Evolutionary conservation across 2,888 invertebrate genomes (phyloP).

Genomic region (Hydrotaea cyrtoneurina): DNA sequence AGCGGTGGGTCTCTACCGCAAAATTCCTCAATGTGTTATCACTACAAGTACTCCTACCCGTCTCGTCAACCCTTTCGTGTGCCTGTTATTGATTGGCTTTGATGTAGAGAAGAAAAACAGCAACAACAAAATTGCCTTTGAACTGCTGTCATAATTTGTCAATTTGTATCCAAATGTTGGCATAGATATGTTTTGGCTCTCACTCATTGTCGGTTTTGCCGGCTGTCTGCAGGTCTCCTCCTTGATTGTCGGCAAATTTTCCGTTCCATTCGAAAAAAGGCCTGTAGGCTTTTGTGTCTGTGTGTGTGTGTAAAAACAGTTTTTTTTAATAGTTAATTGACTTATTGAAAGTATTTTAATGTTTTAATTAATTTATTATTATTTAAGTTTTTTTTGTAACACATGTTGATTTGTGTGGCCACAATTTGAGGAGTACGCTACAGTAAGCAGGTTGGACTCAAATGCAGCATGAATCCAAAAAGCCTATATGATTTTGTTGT

Average conservation of each 20-base stretch:
- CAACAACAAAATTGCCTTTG: background rate
- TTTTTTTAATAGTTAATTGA: background rate
- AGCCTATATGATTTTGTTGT: no score
- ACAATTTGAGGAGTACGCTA: no score
- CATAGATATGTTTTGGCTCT: background rate
- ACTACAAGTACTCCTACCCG: background rate
- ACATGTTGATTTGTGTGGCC: background rate
- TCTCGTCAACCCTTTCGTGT: background rate
- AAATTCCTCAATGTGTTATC: constrained; percentile 4
- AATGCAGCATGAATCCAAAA: no score
- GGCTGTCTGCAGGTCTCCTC: background rate
- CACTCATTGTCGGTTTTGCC: background rate
- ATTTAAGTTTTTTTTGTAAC: background rate
- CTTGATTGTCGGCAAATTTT: background rate
- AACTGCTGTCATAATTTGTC: constrained; percentile 72
- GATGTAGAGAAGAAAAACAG: background rate
- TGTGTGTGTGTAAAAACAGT: background rate
- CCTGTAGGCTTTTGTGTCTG: background rate
- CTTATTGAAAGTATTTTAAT: constrained; percentile 41
- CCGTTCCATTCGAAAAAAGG: background rate
- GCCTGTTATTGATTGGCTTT: constrained; percentile 38
- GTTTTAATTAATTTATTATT: constrained; percentile 37
- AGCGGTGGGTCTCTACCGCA: constrained; percentile 70
- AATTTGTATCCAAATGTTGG: constrained; percentile 61
- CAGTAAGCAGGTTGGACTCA: no score